Base-by-base conservation (phyloP, 2,888 invertebrate genomes). In the Agapostemon virescens region DNA sequence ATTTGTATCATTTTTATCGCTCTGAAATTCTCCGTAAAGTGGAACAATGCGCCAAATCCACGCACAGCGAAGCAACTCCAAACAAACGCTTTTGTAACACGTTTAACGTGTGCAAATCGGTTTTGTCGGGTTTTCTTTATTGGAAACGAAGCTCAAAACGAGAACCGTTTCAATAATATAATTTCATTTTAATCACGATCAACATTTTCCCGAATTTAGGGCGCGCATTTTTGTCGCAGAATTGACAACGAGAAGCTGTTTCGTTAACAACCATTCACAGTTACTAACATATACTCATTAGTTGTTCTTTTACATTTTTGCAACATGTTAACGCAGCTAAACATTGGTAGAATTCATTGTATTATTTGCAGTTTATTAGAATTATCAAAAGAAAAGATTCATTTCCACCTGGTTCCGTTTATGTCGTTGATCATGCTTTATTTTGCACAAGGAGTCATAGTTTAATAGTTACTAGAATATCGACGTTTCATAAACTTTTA, bases 41-140 rank as follows among this genome's bases (percentile, higher is more conserved):
- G 49, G n/a, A 3, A 49, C 11, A n/a, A 49, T 49, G 11, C 2
- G n/a, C 11, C n/a, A n/a, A 11, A 49, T 7, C 49, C 3, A 11
- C n/a, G 20, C n/a, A n/a, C n/a, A n/a, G 11, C 1, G n/a, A 3
- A 49, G 9, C n/a, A 49, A 3, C n/a, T 20, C 3, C 49, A 9
- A 49, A 49, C 49, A 49, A n/a, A 49, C 49, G 49, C 49, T n/a
- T 49, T 49, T n/a, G 49, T 49, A 49, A 0, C n/a, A 7, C 11
- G n/a, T n/a, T 7, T 11, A 49, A 49, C n/a, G n/a, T n/a, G n/a
- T 11, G 20, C n/a, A 3, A n/a, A 11, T 49, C n/a, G n/a, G n/a
- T 49, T 49, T 49, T 49, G 49, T 49, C n/a, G 49, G 20, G 49
- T n/a, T 49, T 49, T 49, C n/a, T 49, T 49, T 49, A n/a, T 49